Base-by-base conservation (phyloP, 2,888 invertebrate genomes). In the Eurytoma californica region DNA sequence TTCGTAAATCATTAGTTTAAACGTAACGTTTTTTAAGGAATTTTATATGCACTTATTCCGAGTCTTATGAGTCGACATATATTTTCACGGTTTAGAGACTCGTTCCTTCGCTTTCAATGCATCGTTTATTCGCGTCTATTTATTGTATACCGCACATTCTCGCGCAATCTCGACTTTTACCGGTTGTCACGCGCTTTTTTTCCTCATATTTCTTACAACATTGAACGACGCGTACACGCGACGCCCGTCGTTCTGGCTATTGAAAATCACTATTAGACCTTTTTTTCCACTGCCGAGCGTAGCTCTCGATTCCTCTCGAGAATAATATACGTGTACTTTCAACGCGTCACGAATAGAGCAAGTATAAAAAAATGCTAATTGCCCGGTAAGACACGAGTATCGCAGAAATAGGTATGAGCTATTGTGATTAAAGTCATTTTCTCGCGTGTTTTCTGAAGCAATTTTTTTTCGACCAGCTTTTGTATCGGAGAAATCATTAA, bases 221-320 rank as follows among this genome's bases (percentile, higher is more conserved):
- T 12, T 66, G 67, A 67, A 53, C 53, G 20, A 16, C 51, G 28
- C 53, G 28, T 16, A 28, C 72, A 20, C 30, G 20, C 61, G 28
- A 13, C 49, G 1, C 58, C 13, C 47, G 39, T 65, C 72, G 30
- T n/a, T 57, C 72, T 20, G 72, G 16, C 72, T 55, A 65, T 72
- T 61, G 49, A 72, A 72, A 72, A 28, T 61, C 72, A 51, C 61
- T 72, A 47, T 28, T n/a, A 24, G 16, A 49, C 39, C 39, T 55
- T 67, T 55, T 61, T 61, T 72, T 72, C 20, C 20, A 12, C 1
- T 3, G 16, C 24, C 18, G 47, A 18, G 20, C 47, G 7, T 13
- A 24, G 18, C 49, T 18, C 49, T 66, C 65, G 49, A 47, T 47
- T 14, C 14, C 14, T 12, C 24, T 13, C 24, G 24, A 24, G 24